These are phyloP conservation scores for Hemicentrotus pulcherrimus DNA, from an alignment of 35 echinoderm and acorn worm genomes.

Conservation along the genomic window DNA sequence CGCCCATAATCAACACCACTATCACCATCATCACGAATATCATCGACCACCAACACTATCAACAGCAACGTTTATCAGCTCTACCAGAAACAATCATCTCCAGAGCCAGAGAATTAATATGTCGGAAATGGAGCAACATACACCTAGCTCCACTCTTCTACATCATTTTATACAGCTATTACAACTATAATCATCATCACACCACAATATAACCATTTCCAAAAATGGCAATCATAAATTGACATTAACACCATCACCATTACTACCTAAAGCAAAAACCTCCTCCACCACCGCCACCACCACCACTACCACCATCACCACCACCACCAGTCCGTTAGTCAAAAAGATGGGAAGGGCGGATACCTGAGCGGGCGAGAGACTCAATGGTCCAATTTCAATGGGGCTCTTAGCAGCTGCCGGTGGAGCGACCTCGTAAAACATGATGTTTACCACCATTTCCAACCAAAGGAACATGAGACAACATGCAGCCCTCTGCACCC, in stretches of 20 bases:
- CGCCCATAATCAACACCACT: no score
- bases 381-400: conserved; percentile 87
- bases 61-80: no score
- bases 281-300: background rate
- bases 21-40: no score
- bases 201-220: background rate
- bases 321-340: no score
- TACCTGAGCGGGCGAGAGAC: conserved; percentile 95
- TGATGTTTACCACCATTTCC: conserved; percentile 98
- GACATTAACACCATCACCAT: background rate
- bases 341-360: no score
- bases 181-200: background rate
- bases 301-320: background rate
- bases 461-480: conserved; percentile 97
- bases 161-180: background rate
- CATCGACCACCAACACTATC: no score
- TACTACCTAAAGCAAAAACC: background rate
- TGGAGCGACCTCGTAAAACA: conserved; percentile 82
- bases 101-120: no score
- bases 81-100: no score
- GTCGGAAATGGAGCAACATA: no score
- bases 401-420: conserved; percentile 60
- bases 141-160: no score
- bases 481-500: conserved; percentile 79
- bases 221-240: background rate